Percentiles rank a stretch among this genome's conserved stretches.
These are phyloP conservation scores for Hydrozoanthus gracilis DNA, from an alignment of 92 coral and sea anemone species.

Conservation along the genomic window DNA sequence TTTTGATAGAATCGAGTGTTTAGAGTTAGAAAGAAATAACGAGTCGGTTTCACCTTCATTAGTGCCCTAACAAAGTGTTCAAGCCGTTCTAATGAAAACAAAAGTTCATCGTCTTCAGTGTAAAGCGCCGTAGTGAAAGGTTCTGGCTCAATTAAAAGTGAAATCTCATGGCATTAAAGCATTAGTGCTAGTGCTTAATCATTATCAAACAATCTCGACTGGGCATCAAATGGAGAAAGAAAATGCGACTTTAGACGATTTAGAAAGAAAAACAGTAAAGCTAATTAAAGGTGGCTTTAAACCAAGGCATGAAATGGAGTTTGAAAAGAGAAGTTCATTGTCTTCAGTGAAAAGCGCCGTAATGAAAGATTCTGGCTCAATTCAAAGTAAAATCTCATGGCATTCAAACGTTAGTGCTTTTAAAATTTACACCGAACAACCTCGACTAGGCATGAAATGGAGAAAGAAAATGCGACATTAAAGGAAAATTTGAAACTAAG, in stretches of 20 bases:
- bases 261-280: constrained; percentile 47
- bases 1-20: constrained; percentile 19
- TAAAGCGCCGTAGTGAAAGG: background rate
- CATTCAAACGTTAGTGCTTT: background rate
- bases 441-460: constrained; percentile 48
- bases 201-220: constrained; percentile 11
- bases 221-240: no score
- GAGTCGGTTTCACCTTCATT: background rate
- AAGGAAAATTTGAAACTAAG: constrained; percentile 51
- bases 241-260: no score
- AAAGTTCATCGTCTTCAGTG: background rate
- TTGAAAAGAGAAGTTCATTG: no score
- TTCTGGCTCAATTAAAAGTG: background rate
- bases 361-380: background rate
- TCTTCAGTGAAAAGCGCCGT: background rate
- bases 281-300: background rate
- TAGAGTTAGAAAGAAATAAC: constrained; percentile 10
- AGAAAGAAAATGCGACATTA: constrained; percentile 55
- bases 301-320: no score
- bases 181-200: background rate
- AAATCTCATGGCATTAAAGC: background rate
- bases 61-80: background rate
- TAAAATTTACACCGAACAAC: constrained; percentile 5
- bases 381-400: background rate
- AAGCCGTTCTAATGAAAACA: constrained; percentile 9